phyloP scores from a whole-genome alignment of 64 coral and sea anemone genomes.

The Actinia equina region DNA sequence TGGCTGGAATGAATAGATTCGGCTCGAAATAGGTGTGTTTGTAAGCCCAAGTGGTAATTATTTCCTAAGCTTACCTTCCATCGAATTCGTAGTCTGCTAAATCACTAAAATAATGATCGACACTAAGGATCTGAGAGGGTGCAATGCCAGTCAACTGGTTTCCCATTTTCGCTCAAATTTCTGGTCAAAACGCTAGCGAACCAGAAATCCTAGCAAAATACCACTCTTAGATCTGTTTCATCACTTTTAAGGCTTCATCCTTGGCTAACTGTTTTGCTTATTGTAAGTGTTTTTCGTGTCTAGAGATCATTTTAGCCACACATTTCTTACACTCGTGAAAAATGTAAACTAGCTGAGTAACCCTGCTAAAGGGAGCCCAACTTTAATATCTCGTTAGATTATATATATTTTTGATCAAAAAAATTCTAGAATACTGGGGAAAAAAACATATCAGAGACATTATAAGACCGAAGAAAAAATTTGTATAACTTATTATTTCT shows the following conservation, averaged over 20 bases:
- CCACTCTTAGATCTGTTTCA: background rate
- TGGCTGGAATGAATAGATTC: background rate
- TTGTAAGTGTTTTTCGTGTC: background rate
- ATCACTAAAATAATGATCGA: constrained; percentile 93
- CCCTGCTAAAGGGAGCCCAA: background rate
- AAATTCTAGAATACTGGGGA: background rate
- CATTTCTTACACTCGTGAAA: background rate
- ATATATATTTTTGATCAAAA: background rate
- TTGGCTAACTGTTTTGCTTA: background rate
- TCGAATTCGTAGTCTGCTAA: constrained; percentile 89
- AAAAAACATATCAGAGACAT: background rate
- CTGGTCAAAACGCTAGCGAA: background rate
- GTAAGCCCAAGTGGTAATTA: background rate
- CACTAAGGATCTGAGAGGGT: constrained; percentile 92
- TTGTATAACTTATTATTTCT: too few species aligned
- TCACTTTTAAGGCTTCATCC: background rate
- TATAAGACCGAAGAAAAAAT: too few species aligned
- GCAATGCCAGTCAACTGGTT: constrained; percentile 93
- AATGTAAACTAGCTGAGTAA: background rate
- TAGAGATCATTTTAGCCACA: background rate
- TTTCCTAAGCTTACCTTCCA: constrained; percentile 50
- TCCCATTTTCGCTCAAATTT: constrained; percentile 47
- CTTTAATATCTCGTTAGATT: background rate
- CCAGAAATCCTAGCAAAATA: background rate
- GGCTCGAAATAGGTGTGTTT: background rate